Conservation (phyloP, 1,140 invertebrate genomes). For the Choristoneura fumiferana region DNA sequence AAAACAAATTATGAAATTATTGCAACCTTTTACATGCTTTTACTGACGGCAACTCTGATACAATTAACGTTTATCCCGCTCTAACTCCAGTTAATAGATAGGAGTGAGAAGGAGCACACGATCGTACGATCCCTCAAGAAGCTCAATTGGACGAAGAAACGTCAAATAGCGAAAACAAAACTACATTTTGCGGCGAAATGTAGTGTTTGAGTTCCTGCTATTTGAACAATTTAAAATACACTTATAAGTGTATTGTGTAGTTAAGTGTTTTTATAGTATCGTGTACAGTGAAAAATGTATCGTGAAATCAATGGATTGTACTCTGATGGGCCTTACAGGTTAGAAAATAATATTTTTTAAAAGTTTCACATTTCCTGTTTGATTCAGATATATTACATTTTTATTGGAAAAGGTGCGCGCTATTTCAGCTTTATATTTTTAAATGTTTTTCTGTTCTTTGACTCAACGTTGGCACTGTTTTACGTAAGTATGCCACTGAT, state of each 20-base stretch:
- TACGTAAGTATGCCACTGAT: constrained; percentile 31
- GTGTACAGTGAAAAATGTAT: constrained; percentile 51
- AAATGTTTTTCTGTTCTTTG: constrained; percentile 1
- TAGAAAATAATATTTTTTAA: constrained; percentile 33
- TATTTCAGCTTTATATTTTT: neutral
- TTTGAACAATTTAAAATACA: constrained; percentile 38
- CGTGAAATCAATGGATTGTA: constrained; percentile 64
- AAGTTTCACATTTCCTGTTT: constrained; percentile 9
- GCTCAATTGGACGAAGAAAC: constrained; percentile 49
- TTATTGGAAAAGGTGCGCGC: neutral
- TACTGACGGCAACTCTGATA: constrained; percentile 39
- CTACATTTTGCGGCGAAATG: constrained; percentile 43
- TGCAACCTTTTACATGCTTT: constrained; percentile 38
- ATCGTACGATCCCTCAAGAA: constrained; percentile 69
- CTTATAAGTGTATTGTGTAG: constrained; percentile 30
- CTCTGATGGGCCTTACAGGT: constrained; percentile 65
- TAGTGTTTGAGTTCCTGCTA: constrained; percentile 34
- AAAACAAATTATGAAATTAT: constrained; percentile 24
- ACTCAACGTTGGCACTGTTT: constrained; percentile 16
- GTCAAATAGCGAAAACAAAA: constrained; percentile 67
- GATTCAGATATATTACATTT: neutral
- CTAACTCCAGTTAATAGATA: constrained; percentile 20
- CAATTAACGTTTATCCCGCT: constrained; percentile 32
- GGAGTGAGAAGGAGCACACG: constrained; percentile 35
- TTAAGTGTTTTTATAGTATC: constrained; percentile 29